Evolutionary conservation across 1,140 invertebrate species (phyloP).

Genomic region (Drosophila kikkawai): DNA sequence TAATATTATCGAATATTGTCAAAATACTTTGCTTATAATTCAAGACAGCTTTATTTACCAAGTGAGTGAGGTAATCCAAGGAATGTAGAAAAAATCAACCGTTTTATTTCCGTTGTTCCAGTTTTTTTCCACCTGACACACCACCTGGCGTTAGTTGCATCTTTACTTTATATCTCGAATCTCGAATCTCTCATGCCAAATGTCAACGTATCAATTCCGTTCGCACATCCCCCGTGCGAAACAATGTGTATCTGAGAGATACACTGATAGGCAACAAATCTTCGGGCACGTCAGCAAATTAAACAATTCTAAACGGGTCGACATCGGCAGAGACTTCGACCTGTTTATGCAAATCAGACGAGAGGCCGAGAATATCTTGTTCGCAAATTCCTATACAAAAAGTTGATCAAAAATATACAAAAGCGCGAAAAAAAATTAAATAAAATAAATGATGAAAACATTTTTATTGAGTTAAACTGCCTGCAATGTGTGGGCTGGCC

Average conservation of each 20-base stretch:
- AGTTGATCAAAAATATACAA: conserved; percentile 57
- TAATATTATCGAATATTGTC: no score
- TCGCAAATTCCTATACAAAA: conserved; percentile 53
- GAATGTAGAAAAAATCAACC: background rate
- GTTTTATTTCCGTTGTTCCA: conserved; percentile 1
- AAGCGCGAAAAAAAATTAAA: conserved; percentile 6
- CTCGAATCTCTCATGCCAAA: conserved; percentile 20
- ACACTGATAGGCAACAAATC: conserved; percentile 35
- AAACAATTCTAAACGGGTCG: conserved; percentile 58
- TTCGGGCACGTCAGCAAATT: conserved; percentile 46
- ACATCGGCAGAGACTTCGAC: conserved; percentile 39
- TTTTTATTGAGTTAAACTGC: conserved; percentile 55
- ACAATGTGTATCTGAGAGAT: conserved; percentile 27
- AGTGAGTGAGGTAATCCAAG: background rate
- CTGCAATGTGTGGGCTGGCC: conserved; percentile 47
- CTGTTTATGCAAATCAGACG: conserved; percentile 55
- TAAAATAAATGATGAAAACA: conserved; percentile 33
- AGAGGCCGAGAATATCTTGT: conserved; percentile 39
- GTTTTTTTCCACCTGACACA: background rate
- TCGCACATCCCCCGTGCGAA: conserved; percentile 19
- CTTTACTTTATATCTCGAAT: background rate
- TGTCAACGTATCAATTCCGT: conserved; percentile 49
- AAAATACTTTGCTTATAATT: background rate
- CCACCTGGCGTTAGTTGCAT: conserved; percentile 1
- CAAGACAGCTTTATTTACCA: background rate